Evolutionary conservation across 2,113 vertebrate species (phyloP), one percentile per base, ranked within the genome.

Genomic region (Tylochromis polylepis): DNA sequence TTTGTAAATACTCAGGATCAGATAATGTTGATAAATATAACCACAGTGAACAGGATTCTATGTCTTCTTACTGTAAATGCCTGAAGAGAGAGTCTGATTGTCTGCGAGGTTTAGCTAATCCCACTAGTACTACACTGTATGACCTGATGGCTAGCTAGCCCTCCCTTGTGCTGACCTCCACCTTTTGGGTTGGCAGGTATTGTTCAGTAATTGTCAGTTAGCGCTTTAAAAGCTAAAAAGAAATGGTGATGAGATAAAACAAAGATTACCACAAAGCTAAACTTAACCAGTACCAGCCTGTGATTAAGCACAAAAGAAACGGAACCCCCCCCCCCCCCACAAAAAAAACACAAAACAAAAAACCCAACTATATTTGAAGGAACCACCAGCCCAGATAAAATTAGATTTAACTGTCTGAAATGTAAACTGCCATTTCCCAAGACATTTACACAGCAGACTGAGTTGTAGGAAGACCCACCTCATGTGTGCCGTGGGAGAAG

Each of bases 401-500:
- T 10, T 58, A 53, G 77, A 87, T 67, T 78, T n/a, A n/a, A 5
- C 58, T 81, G 85, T 46, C n/a, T 49, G 31, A 82, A 14, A 56
- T 4, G 15, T 65, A 77, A n/a, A 5, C 51, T 51, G 11, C 11
- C 24, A 22, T 10, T 46, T 11, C 24, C 18, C 2, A n/a, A 46
- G 12, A 58, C 38, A 60, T 57, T 82, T 56, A 51, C 55, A 84
- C 3, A 60, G 7, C 0, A 9, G 53, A 27, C 5, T 60, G 22
- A 38, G 11, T 14, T 75, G 59, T 41, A 24, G 4, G 59, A 85
- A 43, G 27, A 87, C 90, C 4, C 79, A 99, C 99, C 97, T 99
- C 99, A 0, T 99, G 99, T 70, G 97, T 95, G 70, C 99, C 98
- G 0, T 99, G 98, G 88, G 98, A 99, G 95, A 99, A 99, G 97